Base-by-base conservation (phyloP, 37 sponge, comb jelly and placozoan species). In the Cliona cf. orientalis region DNA sequence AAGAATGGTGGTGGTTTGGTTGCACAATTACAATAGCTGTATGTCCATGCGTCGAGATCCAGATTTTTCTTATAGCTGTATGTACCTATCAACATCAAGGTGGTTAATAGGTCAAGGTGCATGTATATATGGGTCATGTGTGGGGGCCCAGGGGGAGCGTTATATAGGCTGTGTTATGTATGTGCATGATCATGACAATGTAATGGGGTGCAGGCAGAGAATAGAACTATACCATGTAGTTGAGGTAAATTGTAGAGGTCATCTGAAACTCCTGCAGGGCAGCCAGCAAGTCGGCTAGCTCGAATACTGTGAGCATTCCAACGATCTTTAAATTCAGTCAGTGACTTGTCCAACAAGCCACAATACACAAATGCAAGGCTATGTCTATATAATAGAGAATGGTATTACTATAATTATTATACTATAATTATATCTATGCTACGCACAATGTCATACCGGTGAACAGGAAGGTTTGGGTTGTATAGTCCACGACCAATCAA, bases 251-350 rank as follows among this genome's bases (percentile, higher is more conserved):
- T n/a, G 42, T 71, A 80, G 5, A 80, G 70, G 58, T 80, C 82
- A 72, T 69, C 56, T 36, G 80, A 71, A 19, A 80, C 80, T 56
- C 70, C 80, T 46, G 72, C 12, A 37, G 82, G 82, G 58, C 82
- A 81, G 9, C 58, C 71, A 68, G 80, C 69, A 44, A 80, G 12
- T 36, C 71, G 38, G 58, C 53, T 80, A 1, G 37, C 42, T 4
- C 71, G 17, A 42, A 81, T 81, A 9, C 38, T 14, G 44, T 71
- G 82, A 25, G 40, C 23, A 71, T 81, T 81, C 82, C 82, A 71
- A 6, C 80, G n/a, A 28, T 80, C 39, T 41, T 69, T 80, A 39
- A 81, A 81, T 31, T 81, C 63, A 21, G 22, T 12, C n/a, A 80
- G 61, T 55, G 71, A 39, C 6, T 80, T 69, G 53, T 80, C 42